Evolutionary conservation across 2,113 vertebrate genomes (phyloP).

Genomic region (Chaenogobius annularis): DNA sequence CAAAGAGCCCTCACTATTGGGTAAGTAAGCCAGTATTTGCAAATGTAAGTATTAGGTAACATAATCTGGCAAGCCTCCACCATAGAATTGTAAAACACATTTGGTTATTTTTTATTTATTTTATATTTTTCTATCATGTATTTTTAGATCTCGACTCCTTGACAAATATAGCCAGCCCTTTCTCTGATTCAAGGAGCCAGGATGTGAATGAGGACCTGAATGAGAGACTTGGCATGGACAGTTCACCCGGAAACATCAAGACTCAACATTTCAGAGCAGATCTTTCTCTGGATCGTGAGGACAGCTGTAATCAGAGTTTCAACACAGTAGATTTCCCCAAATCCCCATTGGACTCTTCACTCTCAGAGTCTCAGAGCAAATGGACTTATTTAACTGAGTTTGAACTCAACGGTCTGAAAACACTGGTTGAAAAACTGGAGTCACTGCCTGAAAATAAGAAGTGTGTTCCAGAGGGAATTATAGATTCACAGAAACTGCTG

Average conservation of each 20-base stretch:
- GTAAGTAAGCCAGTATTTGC: constrained; percentile 74
- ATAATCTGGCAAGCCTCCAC: no score
- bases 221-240: constrained; percentile 73
- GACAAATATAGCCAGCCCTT: constrained; percentile 84
- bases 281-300: constrained; percentile 85
- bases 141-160: constrained; percentile 83
- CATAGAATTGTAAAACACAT: no score
- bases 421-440: constrained; percentile 93
- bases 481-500: constrained; percentile 88
- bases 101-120: neutral
- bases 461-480: constrained; percentile 89
- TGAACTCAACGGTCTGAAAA: constrained; percentile 90
- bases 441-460: constrained; percentile 93
- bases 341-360: constrained; percentile 85
- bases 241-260: constrained; percentile 79
- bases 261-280: constrained; percentile 81
- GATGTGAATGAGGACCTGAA: constrained; percentile 91
- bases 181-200: constrained; percentile 85
- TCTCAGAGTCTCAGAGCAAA: constrained; percentile 77
- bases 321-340: constrained; percentile 80
- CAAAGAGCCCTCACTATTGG: constrained; percentile 81
- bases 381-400: constrained; percentile 95
- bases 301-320: constrained; percentile 76
- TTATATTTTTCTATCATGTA: neutral
- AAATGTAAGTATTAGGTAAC: neutral